Conservation (phyloP, 1,140 invertebrate species). For the Tetragonula clypearis region DNA sequence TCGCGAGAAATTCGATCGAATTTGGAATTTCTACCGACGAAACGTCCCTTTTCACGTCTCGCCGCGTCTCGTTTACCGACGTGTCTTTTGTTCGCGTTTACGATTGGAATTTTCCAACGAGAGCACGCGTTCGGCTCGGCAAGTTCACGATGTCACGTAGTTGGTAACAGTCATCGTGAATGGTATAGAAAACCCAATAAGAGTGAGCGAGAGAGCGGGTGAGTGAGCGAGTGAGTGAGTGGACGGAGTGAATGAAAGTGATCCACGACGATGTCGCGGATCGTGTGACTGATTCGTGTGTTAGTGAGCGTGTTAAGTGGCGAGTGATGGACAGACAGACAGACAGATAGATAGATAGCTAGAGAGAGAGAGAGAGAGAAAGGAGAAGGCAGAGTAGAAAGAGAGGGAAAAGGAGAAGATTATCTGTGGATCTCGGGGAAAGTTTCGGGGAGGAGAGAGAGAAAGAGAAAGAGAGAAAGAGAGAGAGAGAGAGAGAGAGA, state of each 20-base stretch:
- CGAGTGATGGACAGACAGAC: slow-evolving; percentile 68
- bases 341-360: slow-evolving; percentile 65
- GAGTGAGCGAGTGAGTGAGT: slow-evolving; percentile 64
- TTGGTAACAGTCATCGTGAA: slow-evolving; percentile 52
- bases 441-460: background rate
- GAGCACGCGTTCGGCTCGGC: slow-evolving; percentile 41
- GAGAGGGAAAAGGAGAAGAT: slow-evolving; percentile 29
- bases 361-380: slow-evolving; percentile 22
- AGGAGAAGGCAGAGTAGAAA: slow-evolving; percentile 55
- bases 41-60: background rate
- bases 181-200: slow-evolving; percentile 54
- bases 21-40: background rate
- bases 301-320: slow-evolving; percentile 65
- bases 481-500: slow-evolving; percentile 1
- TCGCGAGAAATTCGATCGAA: background rate
- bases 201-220: slow-evolving; percentile 61
- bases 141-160: slow-evolving; percentile 50
- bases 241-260: slow-evolving; percentile 59
- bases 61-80: too few species aligned
- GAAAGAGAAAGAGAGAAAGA: slow-evolving; percentile 36
- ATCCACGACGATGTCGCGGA: slow-evolving; percentile 55
- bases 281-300: slow-evolving; percentile 59
- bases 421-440: slow-evolving; percentile 22
- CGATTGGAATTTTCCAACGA: background rate
- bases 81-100: background rate